These are phyloP conservation scores for Bombus pascuorum DNA, from an alignment of 1,140 invertebrate species.

Conservation along the genomic window DNA sequence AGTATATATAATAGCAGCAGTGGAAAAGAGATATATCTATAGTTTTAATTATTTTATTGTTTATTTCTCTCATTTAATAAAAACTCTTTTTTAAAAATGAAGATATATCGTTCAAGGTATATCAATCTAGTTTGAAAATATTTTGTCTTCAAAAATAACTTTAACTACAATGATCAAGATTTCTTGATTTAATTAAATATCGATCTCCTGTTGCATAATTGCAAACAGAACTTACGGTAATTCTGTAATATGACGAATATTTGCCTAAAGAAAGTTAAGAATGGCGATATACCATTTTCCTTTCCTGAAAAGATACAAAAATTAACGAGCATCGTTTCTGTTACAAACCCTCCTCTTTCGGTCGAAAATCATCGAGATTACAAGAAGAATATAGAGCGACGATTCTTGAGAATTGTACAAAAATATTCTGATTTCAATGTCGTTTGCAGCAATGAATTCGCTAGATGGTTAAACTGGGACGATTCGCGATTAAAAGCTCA, in stretches of 20 bases:
- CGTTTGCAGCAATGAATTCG: conserved; percentile 58
- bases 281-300: background rate
- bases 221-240: background rate
- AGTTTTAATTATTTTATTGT: too few species aligned
- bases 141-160: background rate
- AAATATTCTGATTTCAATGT: conserved; percentile 63
- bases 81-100: too few species aligned
- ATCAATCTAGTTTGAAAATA: background rate
- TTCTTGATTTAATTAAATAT: background rate
- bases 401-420: conserved; percentile 64
- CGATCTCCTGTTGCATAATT: too few species aligned
- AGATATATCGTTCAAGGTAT: too few species aligned
- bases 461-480: conserved; percentile 53
- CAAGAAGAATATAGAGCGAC: conserved; percentile 9
- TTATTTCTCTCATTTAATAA: too few species aligned
- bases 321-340: background rate
- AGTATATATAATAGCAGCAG: too few species aligned
- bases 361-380: background rate
- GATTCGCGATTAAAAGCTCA: conserved; percentile 66
- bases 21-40: too few species aligned
- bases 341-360: background rate
- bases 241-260: background rate
- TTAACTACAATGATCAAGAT: background rate
- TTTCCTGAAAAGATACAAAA: background rate
- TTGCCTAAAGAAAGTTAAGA: background rate